phyloP scores from a whole-genome alignment of 2,113 vertebrate species.

The Bucco capensis region DNA sequence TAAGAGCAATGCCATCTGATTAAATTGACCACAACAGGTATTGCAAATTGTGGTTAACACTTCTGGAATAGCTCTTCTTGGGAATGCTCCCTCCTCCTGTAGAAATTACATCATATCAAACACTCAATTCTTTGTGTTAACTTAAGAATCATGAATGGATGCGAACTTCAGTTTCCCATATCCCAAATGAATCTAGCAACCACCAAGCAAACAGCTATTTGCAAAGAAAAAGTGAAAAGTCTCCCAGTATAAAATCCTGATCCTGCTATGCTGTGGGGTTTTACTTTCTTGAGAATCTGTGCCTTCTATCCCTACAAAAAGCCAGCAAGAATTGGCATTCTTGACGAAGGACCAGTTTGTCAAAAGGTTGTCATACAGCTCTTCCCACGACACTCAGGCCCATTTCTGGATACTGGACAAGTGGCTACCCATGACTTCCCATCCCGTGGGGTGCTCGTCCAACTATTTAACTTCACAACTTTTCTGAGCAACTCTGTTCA shows the following conservation, averaged over 20 bases:
- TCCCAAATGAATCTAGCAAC: not conserved
- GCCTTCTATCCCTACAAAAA: not conserved
- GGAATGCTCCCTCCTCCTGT: not conserved
- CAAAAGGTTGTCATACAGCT: not conserved
- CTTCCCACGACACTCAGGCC: not conserved
- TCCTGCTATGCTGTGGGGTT: too few species aligned
- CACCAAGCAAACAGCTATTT: not conserved
- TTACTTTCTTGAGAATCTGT: not conserved
- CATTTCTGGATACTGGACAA: not conserved
- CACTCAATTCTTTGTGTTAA: not conserved
- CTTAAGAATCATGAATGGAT: not conserved
- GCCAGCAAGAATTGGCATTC: not conserved
- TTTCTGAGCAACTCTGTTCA: not conserved
- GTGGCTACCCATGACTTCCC: not conserved
- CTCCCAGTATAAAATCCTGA: not conserved
- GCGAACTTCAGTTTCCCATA: not conserved
- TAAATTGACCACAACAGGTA: not conserved
- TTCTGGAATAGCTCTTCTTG: not conserved
- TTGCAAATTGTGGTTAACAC: fast-evolving
- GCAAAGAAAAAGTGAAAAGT: not conserved
- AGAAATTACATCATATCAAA: not conserved
- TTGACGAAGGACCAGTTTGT: not conserved
- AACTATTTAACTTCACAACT: not conserved
- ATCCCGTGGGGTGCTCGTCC: not conserved
- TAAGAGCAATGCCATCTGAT: not conserved